Evolutionary conservation across 2,888 invertebrate species (phyloP).

Genomic region (Labia minor): DNA sequence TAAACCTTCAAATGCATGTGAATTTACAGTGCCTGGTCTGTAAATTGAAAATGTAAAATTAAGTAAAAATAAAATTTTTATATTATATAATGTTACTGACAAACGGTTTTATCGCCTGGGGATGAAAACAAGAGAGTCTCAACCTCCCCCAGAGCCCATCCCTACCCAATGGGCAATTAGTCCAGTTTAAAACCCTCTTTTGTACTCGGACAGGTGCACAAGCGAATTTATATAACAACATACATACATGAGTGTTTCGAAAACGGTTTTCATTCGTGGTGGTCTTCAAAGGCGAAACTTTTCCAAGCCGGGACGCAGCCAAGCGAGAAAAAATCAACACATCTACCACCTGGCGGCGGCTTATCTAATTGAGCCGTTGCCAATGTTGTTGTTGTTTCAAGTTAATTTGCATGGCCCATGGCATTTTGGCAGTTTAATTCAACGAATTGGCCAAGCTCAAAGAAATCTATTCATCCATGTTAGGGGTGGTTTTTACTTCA

Average conservation of each 20-base stretch:
- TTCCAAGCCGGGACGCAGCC: background rate
- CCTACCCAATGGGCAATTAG: background rate
- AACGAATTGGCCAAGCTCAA: background rate
- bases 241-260: background rate
- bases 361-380: background rate
- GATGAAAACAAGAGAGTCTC: background rate
- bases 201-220: constrained; percentile 6
- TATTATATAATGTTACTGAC: constrained; percentile 5
- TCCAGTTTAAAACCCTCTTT: constrained; percentile 9
- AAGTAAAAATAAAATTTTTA: constrained; percentile 7
- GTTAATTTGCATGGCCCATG: constrained; percentile 7
- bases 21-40: constrained; percentile 13
- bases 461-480: background rate
- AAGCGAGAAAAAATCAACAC: constrained; percentile 5
- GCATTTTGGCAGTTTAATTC: background rate
- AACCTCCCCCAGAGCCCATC: background rate
- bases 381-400: background rate
- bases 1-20: constrained; percentile 13
- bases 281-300: background rate
- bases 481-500: background rate
- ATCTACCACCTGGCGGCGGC: background rate
- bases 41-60: constrained; percentile 8
- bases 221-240: background rate
- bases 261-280: constrained; percentile 3
- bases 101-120: background rate